Conservation (phyloP, 2,113 vertebrate genomes). For the Rana temporaria region DNA sequence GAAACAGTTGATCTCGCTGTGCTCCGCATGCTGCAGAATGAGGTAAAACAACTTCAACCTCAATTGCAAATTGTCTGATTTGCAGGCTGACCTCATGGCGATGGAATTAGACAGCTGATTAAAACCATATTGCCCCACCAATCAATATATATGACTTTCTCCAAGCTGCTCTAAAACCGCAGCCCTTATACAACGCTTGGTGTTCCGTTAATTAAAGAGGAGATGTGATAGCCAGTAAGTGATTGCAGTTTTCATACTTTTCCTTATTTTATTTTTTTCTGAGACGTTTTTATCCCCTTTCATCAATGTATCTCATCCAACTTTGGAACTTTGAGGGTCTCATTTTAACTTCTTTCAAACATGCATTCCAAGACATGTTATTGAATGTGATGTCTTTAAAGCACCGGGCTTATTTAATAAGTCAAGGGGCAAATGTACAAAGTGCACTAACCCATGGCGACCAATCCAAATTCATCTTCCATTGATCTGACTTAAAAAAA, state of each 20-base stretch:
- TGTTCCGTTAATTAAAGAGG: conserved; percentile 24
- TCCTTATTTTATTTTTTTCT: background rate
- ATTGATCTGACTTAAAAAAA: too few species aligned
- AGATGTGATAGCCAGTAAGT: background rate
- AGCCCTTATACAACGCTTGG: conserved; percentile 8
- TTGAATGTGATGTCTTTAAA: too few species aligned
- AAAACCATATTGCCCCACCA: conserved; percentile 25
- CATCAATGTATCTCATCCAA: background rate
- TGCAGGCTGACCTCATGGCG: conserved; percentile 20
- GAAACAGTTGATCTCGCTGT: conserved; percentile 52
- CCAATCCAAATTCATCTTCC: too few species aligned
- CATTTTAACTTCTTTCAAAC: background rate
- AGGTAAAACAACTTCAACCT: conserved; percentile 12
- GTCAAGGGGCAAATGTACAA: too few species aligned
- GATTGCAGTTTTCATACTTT: conserved; percentile 6
- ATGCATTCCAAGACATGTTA: too few species aligned
- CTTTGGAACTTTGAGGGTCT: background rate
- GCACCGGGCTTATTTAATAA: too few species aligned
- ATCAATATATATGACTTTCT: conserved; percentile 43
- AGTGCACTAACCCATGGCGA: too few species aligned
- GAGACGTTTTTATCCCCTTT: background rate
- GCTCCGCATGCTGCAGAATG: conserved; percentile 9
- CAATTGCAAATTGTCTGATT: conserved; percentile 34
- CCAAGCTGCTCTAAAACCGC: conserved; percentile 31
- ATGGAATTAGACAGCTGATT: conserved; percentile 36